phyloP scores from a whole-genome alignment of 1,140 invertebrate genomes.

The Diabrotica undecimpunctata region DNA sequence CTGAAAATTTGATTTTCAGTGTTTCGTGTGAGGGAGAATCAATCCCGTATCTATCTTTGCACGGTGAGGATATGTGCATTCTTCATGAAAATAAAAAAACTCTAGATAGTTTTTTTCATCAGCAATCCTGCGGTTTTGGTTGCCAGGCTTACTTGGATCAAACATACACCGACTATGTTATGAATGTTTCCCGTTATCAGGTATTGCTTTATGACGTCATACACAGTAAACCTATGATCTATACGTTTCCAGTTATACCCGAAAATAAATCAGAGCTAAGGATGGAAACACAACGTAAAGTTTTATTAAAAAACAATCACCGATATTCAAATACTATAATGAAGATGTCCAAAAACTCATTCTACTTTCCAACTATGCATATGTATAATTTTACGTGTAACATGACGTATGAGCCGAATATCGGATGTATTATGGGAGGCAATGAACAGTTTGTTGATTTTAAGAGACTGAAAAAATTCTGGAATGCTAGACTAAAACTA shows the following conservation, averaged over 20 bases:
- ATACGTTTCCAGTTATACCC: conserved; percentile 45
- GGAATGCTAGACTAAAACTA: conserved; percentile 21
- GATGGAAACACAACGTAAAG: no score
- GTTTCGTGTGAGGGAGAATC: conserved; percentile 50
- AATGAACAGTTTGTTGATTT: conserved; percentile 25
- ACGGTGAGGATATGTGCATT: conserved; percentile 55
- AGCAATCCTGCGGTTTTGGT: conserved; percentile 57
- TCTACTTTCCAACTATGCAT: conserved; percentile 59
- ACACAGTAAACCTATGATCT: conserved; percentile 46
- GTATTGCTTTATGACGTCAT: conserved; percentile 51
- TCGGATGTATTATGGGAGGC: conserved; percentile 30
- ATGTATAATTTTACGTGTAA: conserved; percentile 41
- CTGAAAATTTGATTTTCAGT: conserved; percentile 57
- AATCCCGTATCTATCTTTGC: conserved; percentile 50
- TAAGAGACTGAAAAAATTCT: conserved; percentile 12
- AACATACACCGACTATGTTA: conserved; percentile 50
- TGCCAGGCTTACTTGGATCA: conserved; percentile 53
- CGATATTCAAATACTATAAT: conserved; percentile 57
- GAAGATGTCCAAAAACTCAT: conserved; percentile 51
- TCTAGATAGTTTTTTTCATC: conserved; percentile 48
- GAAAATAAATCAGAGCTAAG: conserved; percentile 36
- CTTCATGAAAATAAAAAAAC: conserved; percentile 49
- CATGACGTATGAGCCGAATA: conserved; percentile 17
- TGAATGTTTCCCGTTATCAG: conserved; percentile 54
- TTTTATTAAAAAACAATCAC: conserved; percentile 42